A percentile compares a stretch with the other conserved stretches of the same genome.
Conservation (phyloP, 2,797 vertebrate genomes). For the Helicolenus hilgendorfi region DNA sequence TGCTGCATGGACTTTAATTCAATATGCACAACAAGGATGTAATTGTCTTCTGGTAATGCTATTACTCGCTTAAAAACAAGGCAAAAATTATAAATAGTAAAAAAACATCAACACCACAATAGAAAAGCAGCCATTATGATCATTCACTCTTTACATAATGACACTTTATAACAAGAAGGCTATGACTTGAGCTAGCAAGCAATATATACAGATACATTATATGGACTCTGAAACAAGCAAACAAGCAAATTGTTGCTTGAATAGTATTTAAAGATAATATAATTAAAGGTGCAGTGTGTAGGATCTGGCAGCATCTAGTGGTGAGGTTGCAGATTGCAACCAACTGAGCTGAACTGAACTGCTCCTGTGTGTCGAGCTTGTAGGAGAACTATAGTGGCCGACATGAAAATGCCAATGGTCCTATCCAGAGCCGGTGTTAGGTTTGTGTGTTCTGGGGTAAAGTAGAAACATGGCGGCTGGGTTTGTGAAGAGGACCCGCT, state of each 20-base stretch:
- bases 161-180: conserved; percentile 42
- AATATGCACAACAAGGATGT: neutral
- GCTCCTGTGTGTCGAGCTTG: too few relatives aligned
- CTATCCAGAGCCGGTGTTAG: too few relatives aligned
- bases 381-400: too few relatives aligned
- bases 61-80: neutral
- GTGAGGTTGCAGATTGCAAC: too few relatives aligned
- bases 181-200: neutral
- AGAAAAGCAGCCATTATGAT: neutral
- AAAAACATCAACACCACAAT: neutral
- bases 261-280: neutral
- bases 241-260: neutral
- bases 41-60: neutral
- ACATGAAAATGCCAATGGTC: too few relatives aligned
- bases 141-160: conserved; percentile 14
- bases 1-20: neutral
- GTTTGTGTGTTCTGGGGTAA: too few relatives aligned
- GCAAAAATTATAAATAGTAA: neutral
- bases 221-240: too few relatives aligned
- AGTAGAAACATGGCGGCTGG: too few relatives aligned
- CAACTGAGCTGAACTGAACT: too few relatives aligned
- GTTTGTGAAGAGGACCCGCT: fast-evolving
- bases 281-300: neutral
- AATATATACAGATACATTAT: neutral
- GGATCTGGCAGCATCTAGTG: too few relatives aligned